Evolutionary conservation across 2,888 invertebrate species (phyloP), one percentile per base, ranked within the genome.

Genomic region (Pristionchus japonicus): DNA sequence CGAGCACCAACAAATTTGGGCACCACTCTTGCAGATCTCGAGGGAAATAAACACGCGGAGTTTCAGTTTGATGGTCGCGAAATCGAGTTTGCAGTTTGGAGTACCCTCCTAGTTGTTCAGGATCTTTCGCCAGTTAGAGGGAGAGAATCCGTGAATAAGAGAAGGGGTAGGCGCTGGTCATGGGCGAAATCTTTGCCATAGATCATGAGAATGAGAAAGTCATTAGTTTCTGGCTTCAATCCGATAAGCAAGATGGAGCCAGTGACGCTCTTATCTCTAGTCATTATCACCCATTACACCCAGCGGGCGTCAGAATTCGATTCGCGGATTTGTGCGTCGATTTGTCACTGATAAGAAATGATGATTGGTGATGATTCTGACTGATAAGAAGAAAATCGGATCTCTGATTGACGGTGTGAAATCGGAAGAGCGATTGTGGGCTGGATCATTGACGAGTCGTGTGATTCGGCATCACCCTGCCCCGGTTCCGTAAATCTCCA

Each of bases 231-330:
- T 43, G 43, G 43, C 6, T 43, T 17, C 57, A 0, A 37, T 40
- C 43, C 15, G 77, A 77, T 77, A 77, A 77, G 77, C 77, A 9
- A 7, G 37, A 13, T 15, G 77, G 77, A 77, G 77, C 77, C 77
- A 43, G 43, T 77, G 77, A 77, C 20, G 77, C n/a, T 23, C 64
- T 64, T 40, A 23, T 23, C 40, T 20, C 37, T 20, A 17, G 43
- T 77, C 77, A 77, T 77, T 67, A 67, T 67, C 67, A 67, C 34
- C 67, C 11, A 57, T n/a, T 57, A n/a, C n/a, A n/a, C n/a, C n/a
- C n/a, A n/a, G n/a, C 37, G n/a, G 70, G 70, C 70, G 70, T 70
- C 70, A 70, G 70, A 9, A 20, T 70, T 70, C 70, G 70, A 20
- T 70, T 70, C 70, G 70, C 40, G 70, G 70, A 70, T 23, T 67